These are phyloP conservation scores for Tringa solitaria DNA, from an alignment of 2,113 vertebrate species.

Conservation along the genomic window DNA sequence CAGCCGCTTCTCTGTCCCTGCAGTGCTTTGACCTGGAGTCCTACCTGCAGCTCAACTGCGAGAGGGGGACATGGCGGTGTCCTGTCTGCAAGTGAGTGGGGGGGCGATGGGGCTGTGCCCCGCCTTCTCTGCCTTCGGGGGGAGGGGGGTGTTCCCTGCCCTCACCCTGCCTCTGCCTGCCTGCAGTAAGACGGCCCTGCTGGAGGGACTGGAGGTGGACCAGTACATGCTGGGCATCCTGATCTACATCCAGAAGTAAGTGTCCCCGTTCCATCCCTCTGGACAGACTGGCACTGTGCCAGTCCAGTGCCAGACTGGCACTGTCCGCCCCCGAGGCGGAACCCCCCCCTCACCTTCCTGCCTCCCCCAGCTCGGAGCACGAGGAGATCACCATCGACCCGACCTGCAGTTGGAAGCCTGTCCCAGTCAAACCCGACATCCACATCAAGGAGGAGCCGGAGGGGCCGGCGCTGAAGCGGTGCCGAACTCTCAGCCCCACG, in stretches of 20 bases:
- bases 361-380: conserved; percentile 81
- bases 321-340: neutral
- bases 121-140: neutral
- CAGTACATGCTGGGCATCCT: conserved; percentile 97
- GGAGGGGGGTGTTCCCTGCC: neutral
- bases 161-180: neutral
- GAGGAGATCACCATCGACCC: conserved; percentile 98
- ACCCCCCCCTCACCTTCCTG: neutral
- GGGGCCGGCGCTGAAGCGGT: conserved; percentile 88
- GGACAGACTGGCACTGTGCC: neutral
- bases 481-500: conserved; percentile 90
- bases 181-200: conserved; percentile 89
- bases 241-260: conserved; percentile 95
- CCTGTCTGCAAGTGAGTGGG: conserved; percentile 79
- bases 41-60: conserved; percentile 82
- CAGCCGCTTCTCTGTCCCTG: neutral
- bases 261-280: neutral
- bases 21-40: conserved; percentile 92
- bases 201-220: conserved; percentile 95
- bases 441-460: conserved; percentile 92
- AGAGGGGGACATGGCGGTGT: conserved; percentile 85
- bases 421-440: conserved; percentile 89
- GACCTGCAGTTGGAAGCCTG: conserved; percentile 92
- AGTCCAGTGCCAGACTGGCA: no score
- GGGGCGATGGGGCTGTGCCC: neutral